Percentiles rank a stretch among this genome's conserved stretches.
Evolutionary conservation across 2,113 vertebrate genomes (phyloP).

Genomic region (Oreotragus oreotragus): DNA sequence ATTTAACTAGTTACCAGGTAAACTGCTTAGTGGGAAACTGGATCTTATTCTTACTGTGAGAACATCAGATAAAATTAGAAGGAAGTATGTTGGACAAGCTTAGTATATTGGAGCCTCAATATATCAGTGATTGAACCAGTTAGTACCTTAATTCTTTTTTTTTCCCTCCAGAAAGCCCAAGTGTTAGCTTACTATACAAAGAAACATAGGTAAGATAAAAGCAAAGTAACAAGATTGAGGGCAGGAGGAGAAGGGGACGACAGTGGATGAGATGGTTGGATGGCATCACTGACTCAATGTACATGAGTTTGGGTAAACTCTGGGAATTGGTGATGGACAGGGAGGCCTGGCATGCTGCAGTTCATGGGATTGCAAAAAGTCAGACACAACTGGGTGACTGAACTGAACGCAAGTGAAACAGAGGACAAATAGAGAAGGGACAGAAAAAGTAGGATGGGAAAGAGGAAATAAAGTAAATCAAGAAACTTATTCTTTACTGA

Average conservation of each 20-base stretch:
- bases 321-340: not conserved
- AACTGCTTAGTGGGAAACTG: not conserved
- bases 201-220: not conserved
- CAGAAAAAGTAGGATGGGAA: not conserved
- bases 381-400: fast-evolving
- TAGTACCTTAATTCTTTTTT: not conserved
- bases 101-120: not conserved
- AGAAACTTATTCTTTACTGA: not conserved
- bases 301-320: not conserved
- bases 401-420: not conserved
- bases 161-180: not conserved
- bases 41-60: not conserved
- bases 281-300: not conserved
- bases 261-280: not conserved
- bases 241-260: not conserved
- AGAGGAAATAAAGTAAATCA: not conserved
- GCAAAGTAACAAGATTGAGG: not conserved
- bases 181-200: not conserved
- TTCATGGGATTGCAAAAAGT: not conserved
- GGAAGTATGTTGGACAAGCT: not conserved
- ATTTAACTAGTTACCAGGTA: constrained; percentile 34
- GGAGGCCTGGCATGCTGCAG: not conserved
- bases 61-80: not conserved
- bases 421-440: not conserved
- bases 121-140: not conserved